Evolutionary conservation across 2,797 vertebrate species (phyloP).

Genomic region (Agapornis canus): DNA sequence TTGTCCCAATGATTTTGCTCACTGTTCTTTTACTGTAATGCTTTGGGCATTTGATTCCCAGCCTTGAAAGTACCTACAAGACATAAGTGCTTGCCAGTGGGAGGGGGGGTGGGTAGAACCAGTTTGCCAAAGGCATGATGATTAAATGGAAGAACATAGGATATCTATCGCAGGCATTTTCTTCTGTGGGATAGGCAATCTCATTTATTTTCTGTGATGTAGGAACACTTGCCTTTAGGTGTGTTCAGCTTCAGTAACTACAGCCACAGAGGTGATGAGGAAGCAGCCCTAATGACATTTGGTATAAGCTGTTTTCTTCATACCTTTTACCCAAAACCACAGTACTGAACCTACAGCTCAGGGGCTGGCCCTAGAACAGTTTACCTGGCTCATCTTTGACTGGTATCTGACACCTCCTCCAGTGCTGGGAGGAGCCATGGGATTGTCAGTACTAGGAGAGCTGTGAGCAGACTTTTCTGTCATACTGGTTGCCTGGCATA

Average conservation of each 20-base stretch:
- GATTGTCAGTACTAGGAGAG: background rate
- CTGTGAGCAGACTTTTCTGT: background rate
- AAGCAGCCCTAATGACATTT: background rate
- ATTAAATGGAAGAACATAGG: slow-evolving; percentile 25
- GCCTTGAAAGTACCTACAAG: slow-evolving; percentile 26
- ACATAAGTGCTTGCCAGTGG: background rate
- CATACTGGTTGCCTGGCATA: background rate
- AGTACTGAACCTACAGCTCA: background rate
- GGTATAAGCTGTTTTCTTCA: background rate
- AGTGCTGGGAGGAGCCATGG: background rate
- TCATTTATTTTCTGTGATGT: background rate
- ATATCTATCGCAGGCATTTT: slow-evolving; percentile 10
- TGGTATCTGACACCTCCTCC: background rate
- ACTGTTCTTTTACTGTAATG: background rate
- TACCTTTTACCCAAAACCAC: background rate
- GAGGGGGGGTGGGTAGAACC: background rate
- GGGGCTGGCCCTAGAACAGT: background rate
- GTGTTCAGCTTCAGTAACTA: background rate
- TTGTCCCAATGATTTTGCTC: slow-evolving; percentile 51
- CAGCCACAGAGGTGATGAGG: background rate
- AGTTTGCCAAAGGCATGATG: slow-evolving; percentile 23
- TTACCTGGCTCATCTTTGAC: background rate
- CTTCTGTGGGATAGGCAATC: background rate
- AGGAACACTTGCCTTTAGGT: background rate
- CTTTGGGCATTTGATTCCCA: slow-evolving; percentile 40